Evolutionary conservation across 2,888 invertebrate species (phyloP).

Genomic region (Heliconius erato): DNA sequence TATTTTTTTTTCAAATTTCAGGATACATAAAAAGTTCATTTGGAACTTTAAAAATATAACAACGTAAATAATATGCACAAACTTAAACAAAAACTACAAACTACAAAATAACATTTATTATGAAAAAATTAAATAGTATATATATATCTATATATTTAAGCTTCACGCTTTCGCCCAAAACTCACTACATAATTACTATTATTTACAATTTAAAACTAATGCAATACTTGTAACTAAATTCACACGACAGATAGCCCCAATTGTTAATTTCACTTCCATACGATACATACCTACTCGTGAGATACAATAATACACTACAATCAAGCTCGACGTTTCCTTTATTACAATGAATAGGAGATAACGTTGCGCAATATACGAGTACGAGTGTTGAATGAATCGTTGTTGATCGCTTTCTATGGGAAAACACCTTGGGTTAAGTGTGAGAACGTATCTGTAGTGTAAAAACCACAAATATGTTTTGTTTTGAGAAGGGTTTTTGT

Average conservation of each 20-base stretch:
- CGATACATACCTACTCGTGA: background rate
- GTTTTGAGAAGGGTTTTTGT: background rate
- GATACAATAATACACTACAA: conserved; percentile 13
- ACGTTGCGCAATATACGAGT: conserved; percentile 12
- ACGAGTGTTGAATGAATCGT: background rate
- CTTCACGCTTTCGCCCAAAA: no score
- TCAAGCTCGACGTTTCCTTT: conserved; percentile 1
- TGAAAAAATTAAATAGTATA: no score
- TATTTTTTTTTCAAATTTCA: no score
- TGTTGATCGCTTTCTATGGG: conserved; percentile 15
- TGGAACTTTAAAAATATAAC: no score
- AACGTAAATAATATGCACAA: no score
- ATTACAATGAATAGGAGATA: conserved; percentile 23
- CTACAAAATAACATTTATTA: no score
- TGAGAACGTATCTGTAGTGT: background rate
- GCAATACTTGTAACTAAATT: no score
- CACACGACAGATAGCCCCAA: background rate
- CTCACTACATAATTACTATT: no score
- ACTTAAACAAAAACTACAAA: no score
- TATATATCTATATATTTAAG: no score
- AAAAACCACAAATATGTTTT: background rate
- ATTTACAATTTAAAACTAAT: no score
- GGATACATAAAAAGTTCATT: no score
- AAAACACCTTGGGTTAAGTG: conserved; percentile 6
- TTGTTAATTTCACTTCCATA: background rate